phyloP scores from a whole-genome alignment of 2,113 vertebrate species.

The Gavialis gangeticus region DNA sequence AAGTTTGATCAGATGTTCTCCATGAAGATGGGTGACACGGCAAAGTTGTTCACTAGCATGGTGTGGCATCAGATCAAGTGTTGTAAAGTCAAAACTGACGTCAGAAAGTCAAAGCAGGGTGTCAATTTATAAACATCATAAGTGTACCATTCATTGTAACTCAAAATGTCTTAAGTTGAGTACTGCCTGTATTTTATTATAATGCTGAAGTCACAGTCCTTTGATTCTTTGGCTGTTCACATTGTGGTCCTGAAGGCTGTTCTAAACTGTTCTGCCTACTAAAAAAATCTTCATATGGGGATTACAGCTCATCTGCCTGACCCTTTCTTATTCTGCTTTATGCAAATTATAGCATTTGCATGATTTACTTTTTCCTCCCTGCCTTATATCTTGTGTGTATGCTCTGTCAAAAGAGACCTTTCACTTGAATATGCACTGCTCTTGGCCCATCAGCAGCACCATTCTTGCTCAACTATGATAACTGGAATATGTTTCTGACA shows the following conservation, averaged over 20 bases:
- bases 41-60: too few relatives aligned
- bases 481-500: not conserved
- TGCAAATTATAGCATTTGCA: not conserved
- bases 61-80: too few relatives aligned
- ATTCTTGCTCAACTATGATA: not conserved
- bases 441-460: accelerated
- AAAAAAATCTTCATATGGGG: not conserved
- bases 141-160: too few relatives aligned
- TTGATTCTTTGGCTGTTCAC: not conserved
- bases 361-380: not conserved
- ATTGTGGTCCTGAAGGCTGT: not conserved
- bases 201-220: not conserved
- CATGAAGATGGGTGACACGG: too few relatives aligned
- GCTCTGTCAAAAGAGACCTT: not conserved
- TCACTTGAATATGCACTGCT: not conserved
- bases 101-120: too few relatives aligned
- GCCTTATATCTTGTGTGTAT: not conserved
- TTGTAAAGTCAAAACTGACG: too few relatives aligned
- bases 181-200: too few relatives aligned
- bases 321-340: not conserved
- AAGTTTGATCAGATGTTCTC: too few relatives aligned
- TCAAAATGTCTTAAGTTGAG: too few relatives aligned
- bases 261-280: not conserved
- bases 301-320: not conserved
- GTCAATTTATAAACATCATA: too few relatives aligned